Base-by-base conservation (phyloP, 1,140 invertebrate species). In the Heliconius congener region DNA sequence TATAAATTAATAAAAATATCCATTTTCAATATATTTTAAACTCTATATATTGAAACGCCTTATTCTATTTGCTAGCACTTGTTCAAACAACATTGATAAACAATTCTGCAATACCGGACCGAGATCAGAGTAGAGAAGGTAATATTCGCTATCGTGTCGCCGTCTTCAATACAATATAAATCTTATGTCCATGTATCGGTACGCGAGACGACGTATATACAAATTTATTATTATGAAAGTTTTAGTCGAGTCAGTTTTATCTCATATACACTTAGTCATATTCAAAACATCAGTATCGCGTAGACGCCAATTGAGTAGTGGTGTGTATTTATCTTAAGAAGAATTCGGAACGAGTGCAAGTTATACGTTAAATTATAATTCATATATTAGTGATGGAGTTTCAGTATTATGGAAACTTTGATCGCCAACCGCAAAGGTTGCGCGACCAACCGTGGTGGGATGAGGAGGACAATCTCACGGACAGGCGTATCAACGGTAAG, bases 381-480 rank as follows among this genome's bases (percentile, higher is more conserved):
- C 57, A 55, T 77, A 78, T 82, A 80, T 77, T 27, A 70, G 76
- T 77, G 42, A 94, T 94, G 91, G 93, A 93, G 85, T 93, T 93
- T 81, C 91, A 94, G 84, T 93, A 91, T 81, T 93, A 92, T 77
- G 90, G 89, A 23, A 90, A 90, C 78, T 91, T 88, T 78, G 90
- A 94, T 46, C 86, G 89, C 16, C 85, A 84, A 34, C 78, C 86
- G 73, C 83, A 86, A 23, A 85, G 90, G 72, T 80, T 89, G 23
- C 88, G 87, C 42, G 93, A 94, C 39, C 88, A 91, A 37, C 93
- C 93, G 2, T 91, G 90, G 88, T 94, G 93, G 93, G 93, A 94
- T 37, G 93, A 94, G 82, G 93, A 94, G 74, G 93, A 94, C 80
- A 94, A 87, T 9, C 88, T 94, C 9, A 89, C 91, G 27, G 91